A percentile compares a stretch with the other conserved stretches of the same genome.
phyloP scores from a whole-genome alignment of 2,797 vertebrate genomes.

The Mastacembelus armatus region DNA sequence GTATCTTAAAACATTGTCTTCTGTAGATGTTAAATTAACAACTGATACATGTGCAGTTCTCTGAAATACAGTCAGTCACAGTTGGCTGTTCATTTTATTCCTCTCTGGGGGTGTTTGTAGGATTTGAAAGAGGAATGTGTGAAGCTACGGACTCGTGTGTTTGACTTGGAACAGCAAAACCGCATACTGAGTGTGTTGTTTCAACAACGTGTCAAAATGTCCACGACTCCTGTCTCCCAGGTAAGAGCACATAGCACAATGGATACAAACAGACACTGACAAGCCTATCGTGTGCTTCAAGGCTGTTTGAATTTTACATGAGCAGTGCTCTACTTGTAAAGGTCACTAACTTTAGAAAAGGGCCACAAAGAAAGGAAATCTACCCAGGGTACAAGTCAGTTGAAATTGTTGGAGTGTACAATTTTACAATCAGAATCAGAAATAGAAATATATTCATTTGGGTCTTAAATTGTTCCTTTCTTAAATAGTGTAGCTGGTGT shows the following conservation, averaged over 20 bases:
- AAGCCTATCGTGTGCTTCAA: slow-evolving; percentile 27
- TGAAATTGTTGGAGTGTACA: background rate
- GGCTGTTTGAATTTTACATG: slow-evolving; percentile 64
- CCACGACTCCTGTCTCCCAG: slow-evolving; percentile 87
- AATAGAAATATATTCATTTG: background rate
- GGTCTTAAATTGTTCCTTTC: background rate
- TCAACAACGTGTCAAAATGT: slow-evolving; percentile 89
- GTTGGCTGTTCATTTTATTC: slow-evolving; percentile 2
- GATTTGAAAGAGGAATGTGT: slow-evolving; percentile 93
- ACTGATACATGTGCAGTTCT: background rate
- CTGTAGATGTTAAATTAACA: slow-evolving; percentile 17
- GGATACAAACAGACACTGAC: slow-evolving; percentile 51
- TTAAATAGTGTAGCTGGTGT: slow-evolving; percentile 15
- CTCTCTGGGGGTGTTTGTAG: slow-evolving; percentile 66
- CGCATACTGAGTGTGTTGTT: slow-evolving; percentile 90
- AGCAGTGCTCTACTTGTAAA: slow-evolving; percentile 50
- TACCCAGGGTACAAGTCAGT: background rate
- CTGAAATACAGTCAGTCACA: background rate
- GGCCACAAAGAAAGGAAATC: slow-evolving; percentile 18
- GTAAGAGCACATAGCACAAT: slow-evolving; percentile 70
- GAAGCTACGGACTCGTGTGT: slow-evolving; percentile 92
- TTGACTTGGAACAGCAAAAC: slow-evolving; percentile 95
- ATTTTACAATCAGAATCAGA: slow-evolving; percentile 10
- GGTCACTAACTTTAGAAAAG: slow-evolving; percentile 45
- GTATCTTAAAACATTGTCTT: background rate